Percentiles rank a stretch among this genome's conserved stretches.
These are phyloP conservation scores for Grammomys dolichurus DNA, from an alignment of 2,113 vertebrate species.

Conservation along the genomic window DNA sequence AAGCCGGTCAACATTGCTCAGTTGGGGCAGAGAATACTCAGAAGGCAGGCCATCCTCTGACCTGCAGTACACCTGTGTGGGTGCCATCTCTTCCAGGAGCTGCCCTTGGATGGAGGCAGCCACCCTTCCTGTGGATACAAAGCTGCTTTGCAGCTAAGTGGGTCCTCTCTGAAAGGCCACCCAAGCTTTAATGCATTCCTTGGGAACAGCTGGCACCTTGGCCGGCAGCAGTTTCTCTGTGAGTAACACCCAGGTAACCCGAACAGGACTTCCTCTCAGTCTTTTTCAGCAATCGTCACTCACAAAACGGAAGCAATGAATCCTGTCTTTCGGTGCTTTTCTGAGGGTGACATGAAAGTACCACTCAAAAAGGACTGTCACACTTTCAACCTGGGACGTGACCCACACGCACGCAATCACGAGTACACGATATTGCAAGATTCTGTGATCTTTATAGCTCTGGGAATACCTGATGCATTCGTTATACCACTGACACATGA, in stretches of 20 bases:
- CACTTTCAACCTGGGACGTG: not conserved
- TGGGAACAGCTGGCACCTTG: not conserved
- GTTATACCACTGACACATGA: not conserved
- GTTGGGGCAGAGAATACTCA: not conserved
- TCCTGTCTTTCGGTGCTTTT: not conserved
- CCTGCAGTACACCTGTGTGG: rapidly evolving
- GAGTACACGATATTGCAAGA: not conserved
- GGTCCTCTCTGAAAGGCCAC: not conserved
- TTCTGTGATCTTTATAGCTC: constrained; percentile 3
- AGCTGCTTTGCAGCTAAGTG: not conserved
- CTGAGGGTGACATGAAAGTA: not conserved
- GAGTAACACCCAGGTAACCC: not conserved
- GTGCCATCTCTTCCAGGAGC: not conserved
- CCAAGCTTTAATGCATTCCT: not conserved
- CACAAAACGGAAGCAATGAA: not conserved
- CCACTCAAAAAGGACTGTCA: not conserved
- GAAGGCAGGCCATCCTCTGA: not conserved
- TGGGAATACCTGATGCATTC: not conserved
- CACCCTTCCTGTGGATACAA: not conserved
- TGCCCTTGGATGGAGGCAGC: not conserved
- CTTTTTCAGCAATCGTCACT: not conserved
- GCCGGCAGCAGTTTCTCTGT: not conserved
- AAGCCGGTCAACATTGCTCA: too few relatives aligned
- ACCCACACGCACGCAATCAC: too few relatives aligned
- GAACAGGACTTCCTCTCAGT: not conserved